Conservation (phyloP, 2,888 invertebrate genomes). For the Euplagia quadripunctaria region DNA sequence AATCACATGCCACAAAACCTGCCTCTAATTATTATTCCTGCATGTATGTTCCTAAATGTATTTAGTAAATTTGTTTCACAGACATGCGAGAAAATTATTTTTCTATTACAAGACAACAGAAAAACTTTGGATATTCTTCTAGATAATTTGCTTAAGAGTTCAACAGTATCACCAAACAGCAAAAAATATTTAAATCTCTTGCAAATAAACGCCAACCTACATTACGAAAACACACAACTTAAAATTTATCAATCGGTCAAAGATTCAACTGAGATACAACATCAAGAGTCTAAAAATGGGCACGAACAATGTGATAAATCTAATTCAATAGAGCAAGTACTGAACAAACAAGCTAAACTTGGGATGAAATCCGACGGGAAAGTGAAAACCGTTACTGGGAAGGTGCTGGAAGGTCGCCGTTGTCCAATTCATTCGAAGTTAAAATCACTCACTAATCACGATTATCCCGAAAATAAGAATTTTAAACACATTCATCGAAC, state of each 20-base stretch:
- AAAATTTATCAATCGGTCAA: constrained; percentile 52
- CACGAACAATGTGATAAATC: constrained; percentile 21
- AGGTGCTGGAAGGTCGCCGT: neutral
- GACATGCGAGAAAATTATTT: constrained; percentile 57
- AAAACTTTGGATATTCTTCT: constrained; percentile 53
- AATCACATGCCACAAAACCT: neutral
- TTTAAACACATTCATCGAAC: constrained; percentile 36
- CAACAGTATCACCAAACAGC: constrained; percentile 48
- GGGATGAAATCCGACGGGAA: constrained; percentile 29
- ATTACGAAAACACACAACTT: constrained; percentile 63
- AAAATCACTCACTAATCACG: constrained; percentile 27
- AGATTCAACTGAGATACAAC: constrained; percentile 13
- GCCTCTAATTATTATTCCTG: neutral
- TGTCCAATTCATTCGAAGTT: constrained; percentile 29
- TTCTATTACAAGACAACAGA: constrained; percentile 58
- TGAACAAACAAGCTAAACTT: constrained; percentile 19
- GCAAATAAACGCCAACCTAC: constrained; percentile 58
- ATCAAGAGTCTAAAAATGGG: constrained; percentile 8
- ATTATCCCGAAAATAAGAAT: constrained; percentile 25
- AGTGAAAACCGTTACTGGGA: constrained; percentile 7
- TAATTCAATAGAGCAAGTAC: neutral
- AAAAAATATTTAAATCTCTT: constrained; percentile 60
- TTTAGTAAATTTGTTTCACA: constrained; percentile 39
- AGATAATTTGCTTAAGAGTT: constrained; percentile 50
- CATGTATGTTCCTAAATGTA: neutral